Percentiles rank a stretch among this genome's conserved stretches.
These are phyloP conservation scores for Acyrthosiphon pisum DNA, from an alignment of 1,140 invertebrate species.

Conservation along the genomic window DNA sequence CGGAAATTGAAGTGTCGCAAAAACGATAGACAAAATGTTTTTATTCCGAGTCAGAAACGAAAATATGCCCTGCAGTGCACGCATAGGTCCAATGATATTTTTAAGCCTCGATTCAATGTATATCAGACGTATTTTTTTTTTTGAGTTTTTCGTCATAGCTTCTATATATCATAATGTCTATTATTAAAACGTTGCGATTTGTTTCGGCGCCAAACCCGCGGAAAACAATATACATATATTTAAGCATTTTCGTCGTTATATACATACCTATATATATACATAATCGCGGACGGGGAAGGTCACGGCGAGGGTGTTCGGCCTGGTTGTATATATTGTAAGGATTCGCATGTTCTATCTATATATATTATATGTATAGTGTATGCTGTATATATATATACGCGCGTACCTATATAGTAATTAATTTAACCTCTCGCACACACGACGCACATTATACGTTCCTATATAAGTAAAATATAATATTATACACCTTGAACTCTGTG, in stretches of 20 bases:
- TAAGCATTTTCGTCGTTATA: neutral
- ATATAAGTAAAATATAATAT: neutral
- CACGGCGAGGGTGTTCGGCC: neutral
- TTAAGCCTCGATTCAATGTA: neutral
- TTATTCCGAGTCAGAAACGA: neutral
- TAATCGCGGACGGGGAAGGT: neutral
- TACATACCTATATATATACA: neutral
- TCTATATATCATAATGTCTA: conserved; percentile 13
- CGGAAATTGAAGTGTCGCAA: neutral
- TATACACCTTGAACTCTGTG: neutral
- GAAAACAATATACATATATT: neutral
- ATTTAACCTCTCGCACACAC: neutral
- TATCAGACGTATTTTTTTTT: neutral
- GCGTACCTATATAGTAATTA: neutral
- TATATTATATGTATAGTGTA: neutral
- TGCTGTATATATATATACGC: neutral
- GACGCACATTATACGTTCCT: neutral
- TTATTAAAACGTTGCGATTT: conserved; percentile 4
- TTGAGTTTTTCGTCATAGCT: neutral
- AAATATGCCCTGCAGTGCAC: neutral
- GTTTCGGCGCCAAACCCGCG: neutral
- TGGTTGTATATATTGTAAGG: neutral
- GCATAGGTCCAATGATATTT: neutral
- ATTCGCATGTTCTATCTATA: neutral
- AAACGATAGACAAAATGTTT: neutral